Conservation (phyloP, 2,797 vertebrate genomes). For the Spinus pinus region DNA sequence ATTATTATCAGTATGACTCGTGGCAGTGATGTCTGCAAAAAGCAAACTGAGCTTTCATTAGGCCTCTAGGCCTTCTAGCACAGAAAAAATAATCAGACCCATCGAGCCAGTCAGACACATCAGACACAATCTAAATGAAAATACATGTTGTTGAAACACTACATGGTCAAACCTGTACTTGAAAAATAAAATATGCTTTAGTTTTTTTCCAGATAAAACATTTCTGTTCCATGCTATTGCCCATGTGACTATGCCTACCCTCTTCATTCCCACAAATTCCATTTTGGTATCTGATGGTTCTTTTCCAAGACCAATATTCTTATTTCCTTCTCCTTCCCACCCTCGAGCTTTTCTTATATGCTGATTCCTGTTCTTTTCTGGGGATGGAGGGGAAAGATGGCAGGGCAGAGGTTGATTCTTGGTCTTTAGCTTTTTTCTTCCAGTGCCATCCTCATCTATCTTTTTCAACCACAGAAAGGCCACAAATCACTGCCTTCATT, state of each 20-base stretch:
- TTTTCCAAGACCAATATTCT: not conserved
- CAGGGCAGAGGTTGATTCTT: not conserved
- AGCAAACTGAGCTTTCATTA: not conserved
- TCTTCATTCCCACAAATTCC: not conserved
- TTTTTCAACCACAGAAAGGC: not conserved
- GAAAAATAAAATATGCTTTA: not conserved
- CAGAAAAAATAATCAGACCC: not conserved
- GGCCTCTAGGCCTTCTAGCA: not conserved
- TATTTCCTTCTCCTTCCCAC: not conserved
- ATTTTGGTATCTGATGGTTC: not conserved
- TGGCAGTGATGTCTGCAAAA: not conserved
- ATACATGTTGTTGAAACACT: not conserved
- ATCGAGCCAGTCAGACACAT: not conserved
- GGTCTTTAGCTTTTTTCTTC: not conserved
- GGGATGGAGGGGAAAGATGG: not conserved
- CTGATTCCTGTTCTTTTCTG: not conserved
- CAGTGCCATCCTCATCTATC: not conserved
- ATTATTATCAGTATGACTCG: not conserved
- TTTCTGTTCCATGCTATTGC: not conserved
- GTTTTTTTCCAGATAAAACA: not conserved
- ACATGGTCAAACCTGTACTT: not conserved
- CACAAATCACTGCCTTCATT: slow-evolving; percentile 18
- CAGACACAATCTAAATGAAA: not conserved
- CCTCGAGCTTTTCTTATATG: not conserved
- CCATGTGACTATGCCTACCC: not conserved